Conservation (phyloP, 2,888 invertebrate genomes). For the Carpatolechia fugitivella region DNA sequence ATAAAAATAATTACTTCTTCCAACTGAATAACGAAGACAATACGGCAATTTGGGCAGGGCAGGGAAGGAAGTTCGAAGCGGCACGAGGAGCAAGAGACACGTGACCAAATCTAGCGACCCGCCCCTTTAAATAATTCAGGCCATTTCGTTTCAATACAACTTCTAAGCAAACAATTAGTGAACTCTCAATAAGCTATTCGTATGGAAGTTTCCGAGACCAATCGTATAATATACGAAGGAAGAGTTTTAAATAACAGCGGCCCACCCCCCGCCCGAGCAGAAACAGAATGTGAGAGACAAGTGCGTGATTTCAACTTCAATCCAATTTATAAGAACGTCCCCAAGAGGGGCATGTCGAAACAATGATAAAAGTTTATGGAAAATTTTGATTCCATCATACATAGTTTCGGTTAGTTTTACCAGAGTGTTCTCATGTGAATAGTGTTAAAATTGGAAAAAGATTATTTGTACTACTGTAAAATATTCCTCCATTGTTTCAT, state of each 20-base stretch:
- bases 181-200: constrained; percentile 43
- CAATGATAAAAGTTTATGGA: constrained; percentile 66
- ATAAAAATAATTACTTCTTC: constrained; percentile 20
- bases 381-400: constrained; percentile 49
- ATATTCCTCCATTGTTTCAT: background rate
- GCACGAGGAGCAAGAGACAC: constrained; percentile 44
- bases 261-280: constrained; percentile 2
- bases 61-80: constrained; percentile 19
- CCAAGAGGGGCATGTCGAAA: constrained; percentile 66
- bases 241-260: constrained; percentile 26
- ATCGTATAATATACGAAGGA: constrained; percentile 19
- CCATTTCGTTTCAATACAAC: constrained; percentile 46
- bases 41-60: constrained; percentile 25
- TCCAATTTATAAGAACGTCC: constrained; percentile 73
- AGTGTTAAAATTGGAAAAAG: constrained; percentile 7
- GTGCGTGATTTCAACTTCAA: constrained; percentile 67
- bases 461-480: background rate
- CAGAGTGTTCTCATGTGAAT: background rate
- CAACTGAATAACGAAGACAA: constrained; percentile 38
- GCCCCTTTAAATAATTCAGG: constrained; percentile 59
- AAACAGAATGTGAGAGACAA: constrained; percentile 37
- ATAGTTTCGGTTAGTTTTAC: constrained; percentile 17
- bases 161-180: constrained; percentile 60
- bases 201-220: constrained; percentile 22
- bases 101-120: constrained; percentile 49